Percentiles rank a stretch among this genome's conserved stretches.
Evolutionary conservation across 1,140 invertebrate genomes (phyloP).

Genomic region (Eumaeus atala): DNA sequence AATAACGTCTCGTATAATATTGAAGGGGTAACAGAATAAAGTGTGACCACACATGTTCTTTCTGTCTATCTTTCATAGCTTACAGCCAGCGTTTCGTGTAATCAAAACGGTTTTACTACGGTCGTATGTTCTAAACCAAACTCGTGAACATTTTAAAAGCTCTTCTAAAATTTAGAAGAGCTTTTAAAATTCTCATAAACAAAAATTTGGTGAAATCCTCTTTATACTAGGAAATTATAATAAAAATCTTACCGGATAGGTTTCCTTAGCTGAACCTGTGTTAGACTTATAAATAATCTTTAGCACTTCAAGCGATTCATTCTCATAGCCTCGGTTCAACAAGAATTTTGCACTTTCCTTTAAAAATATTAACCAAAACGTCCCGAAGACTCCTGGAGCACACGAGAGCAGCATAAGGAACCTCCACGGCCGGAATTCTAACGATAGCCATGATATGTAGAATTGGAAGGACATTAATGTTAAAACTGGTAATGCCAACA

Average conservation of each 20-base stretch:
- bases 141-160: too few relatives aligned
- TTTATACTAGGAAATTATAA: not conserved
- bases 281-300: slow-evolving; percentile 41
- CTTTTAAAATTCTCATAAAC: too few relatives aligned
- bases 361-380: slow-evolving; percentile 72
- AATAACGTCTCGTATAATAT: too few relatives aligned
- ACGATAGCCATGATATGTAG: slow-evolving; percentile 36
- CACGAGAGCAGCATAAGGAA: slow-evolving; percentile 78
- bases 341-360: slow-evolving; percentile 76
- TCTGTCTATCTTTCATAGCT: too few relatives aligned
- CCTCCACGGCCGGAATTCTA: slow-evolving; percentile 78
- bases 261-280: slow-evolving; percentile 23
- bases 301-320: slow-evolving; percentile 47
- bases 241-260: slow-evolving; percentile 9
- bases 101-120: too few relatives aligned
- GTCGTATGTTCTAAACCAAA: too few relatives aligned
- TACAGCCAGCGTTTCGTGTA: too few relatives aligned
- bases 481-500: slow-evolving; percentile 42
- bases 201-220: too few relatives aligned
- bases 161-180: too few relatives aligned
- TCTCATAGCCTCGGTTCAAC: slow-evolving; percentile 53
- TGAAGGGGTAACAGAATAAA: too few relatives aligned
- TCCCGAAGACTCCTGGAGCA: slow-evolving; percentile 76
- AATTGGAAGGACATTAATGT: slow-evolving; percentile 30
- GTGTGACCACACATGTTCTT: too few relatives aligned